Evolutionary conservation across 2,888 invertebrate genomes (phyloP), one percentile per base, ranked within the genome.

Genomic region (Drosophila neoperkinsi): DNA sequence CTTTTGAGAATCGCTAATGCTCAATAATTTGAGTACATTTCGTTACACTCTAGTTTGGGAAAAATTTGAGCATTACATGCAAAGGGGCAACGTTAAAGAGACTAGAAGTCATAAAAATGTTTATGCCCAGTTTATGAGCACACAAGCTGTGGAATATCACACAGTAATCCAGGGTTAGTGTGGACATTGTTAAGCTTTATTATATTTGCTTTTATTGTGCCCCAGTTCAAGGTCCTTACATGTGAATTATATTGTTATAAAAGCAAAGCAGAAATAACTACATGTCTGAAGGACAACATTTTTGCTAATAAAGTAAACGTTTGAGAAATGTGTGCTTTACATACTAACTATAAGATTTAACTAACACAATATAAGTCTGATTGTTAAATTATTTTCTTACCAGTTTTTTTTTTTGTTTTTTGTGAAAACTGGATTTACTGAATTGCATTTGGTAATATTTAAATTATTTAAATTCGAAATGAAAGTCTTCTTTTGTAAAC

Each of bases 61-160:
- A 16, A 18, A 51, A 11, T n/a, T 30, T 11, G 16, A 21, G n/a
- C 21, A 7, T 43, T 30, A 11, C 11, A 18, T 30, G 16, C 63
- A 83, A 84, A 78, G 78, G 84, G 76, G 65, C 53, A 71, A 16
- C 31, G 10, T 25, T 46, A 30, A 31, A 57, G 16, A 5, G 6
- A 30, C 30, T 7, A 70, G 28, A 64, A 77, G 68, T 57, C 71
- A 84, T 83, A 83, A 86, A 83, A 84, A 84, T 84, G 81, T 86
- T 81, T 83, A 86, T 72, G 71, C 64, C 58, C 67, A 70, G 67
- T 82, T 82, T 82, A 82, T 81, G 81, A 61, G 87, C 72, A 81
- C 81, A 75, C 86, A 82, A 83, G 86, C 86, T 82, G 86, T 74
- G 78, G 83, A 77, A 80, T 74, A 80, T 82, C 83, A 71, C 81